These are phyloP conservation scores for Adineta ricciae DNA, from an alignment of 2,888 invertebrate species.

Conservation along the genomic window DNA sequence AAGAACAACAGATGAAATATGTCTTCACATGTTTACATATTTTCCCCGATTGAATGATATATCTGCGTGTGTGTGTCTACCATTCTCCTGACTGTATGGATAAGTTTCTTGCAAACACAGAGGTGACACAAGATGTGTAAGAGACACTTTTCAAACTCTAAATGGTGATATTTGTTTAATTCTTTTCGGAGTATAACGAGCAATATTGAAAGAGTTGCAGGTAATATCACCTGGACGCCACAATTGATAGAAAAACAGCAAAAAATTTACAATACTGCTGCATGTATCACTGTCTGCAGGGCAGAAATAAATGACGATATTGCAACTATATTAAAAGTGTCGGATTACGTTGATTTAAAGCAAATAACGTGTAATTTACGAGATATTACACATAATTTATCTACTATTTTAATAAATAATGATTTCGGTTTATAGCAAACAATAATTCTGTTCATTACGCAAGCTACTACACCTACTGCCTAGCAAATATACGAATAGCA, in stretches of 20 bases:
- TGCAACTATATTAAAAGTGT: not conserved
- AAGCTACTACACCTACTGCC: too few species aligned
- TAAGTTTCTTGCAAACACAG: not conserved
- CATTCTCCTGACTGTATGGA: not conserved
- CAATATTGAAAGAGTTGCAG: not conserved
- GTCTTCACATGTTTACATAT: slow-evolving; percentile 22
- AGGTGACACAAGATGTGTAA: not conserved
- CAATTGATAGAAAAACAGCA: not conserved
- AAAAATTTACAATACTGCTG: not conserved
- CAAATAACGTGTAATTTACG: not conserved
- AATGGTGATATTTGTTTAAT: not conserved
- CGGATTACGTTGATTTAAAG: not conserved
- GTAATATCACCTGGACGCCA: not conserved
- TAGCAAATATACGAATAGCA: too few species aligned
- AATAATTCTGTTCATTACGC: too few species aligned
- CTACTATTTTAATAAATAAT: too few species aligned
- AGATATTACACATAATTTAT: too few species aligned
- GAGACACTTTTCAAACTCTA: too few species aligned
- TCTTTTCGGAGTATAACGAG: not conserved
- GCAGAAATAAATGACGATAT: not conserved
- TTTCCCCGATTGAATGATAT: slow-evolving; percentile 21
- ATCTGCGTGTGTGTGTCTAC: not conserved
- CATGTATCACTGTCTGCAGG: not conserved
- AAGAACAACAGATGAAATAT: slow-evolving; percentile 28
- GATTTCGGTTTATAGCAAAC: too few species aligned